Conservation (phyloP, 53 echinoderm and acorn worm genomes). For the Henricia sp. region DNA sequence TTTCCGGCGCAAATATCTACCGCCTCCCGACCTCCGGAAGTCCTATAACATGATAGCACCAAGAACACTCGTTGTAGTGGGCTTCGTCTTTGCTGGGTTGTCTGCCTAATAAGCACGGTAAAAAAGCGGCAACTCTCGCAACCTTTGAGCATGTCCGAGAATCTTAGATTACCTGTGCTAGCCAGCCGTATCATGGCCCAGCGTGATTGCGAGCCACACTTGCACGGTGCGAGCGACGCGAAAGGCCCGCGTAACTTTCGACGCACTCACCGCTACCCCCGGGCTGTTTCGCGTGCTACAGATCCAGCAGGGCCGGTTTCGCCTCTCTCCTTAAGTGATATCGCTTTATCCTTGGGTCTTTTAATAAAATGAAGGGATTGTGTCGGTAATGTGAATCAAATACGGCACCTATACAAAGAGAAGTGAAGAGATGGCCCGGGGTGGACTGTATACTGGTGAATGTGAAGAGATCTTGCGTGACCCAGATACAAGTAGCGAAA, state of each 20-base stretch:
- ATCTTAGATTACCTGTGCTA: constrained; percentile 48
- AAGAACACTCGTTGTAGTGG: constrained; percentile 51
- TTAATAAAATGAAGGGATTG: constrained; percentile 54
- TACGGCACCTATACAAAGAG: constrained; percentile 56
- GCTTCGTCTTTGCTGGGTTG: constrained; percentile 30
- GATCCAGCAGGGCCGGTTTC: constrained; percentile 44
- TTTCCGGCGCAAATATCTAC: constrained; percentile 51
- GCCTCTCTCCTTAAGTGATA: constrained; percentile 57
- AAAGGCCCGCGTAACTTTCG: constrained; percentile 47
- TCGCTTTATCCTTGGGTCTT: constrained; percentile 53
- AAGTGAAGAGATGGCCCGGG: constrained; percentile 26
- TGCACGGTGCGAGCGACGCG: constrained; percentile 52
- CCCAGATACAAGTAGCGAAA: constrained; percentile 61
- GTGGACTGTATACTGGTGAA: constrained; percentile 17
- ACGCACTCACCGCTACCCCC: constrained; percentile 54
- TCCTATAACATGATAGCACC: constrained; percentile 56
- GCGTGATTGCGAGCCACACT: constrained; percentile 37
- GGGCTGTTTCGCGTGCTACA: constrained; percentile 28
- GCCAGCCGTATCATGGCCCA: constrained; percentile 36
- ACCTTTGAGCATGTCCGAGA: constrained; percentile 54
- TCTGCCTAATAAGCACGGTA: constrained; percentile 6
- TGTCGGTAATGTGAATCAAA: constrained; percentile 60
- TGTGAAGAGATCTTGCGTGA: constrained; percentile 54
- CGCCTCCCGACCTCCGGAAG: constrained; percentile 47
- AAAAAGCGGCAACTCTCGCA: constrained; percentile 49